Conservation (phyloP, 1,140 invertebrate species). For the Stenopsyche tienmushanensis region DNA sequence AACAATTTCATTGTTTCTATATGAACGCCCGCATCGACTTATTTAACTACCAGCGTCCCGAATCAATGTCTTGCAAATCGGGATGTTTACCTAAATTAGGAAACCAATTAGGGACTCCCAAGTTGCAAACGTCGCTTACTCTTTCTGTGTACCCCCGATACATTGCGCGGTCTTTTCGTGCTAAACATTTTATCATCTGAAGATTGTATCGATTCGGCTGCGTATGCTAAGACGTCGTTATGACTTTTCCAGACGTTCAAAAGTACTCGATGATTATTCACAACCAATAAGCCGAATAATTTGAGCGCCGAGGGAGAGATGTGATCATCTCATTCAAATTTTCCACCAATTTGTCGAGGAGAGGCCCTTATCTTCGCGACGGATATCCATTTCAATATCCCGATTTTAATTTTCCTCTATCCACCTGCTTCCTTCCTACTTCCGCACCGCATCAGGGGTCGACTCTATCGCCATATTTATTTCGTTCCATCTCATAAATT, state of each 20-base stretch:
- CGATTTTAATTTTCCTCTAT: conserved; percentile 36
- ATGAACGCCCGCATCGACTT: too few relatives aligned
- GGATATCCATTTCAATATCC: conserved; percentile 33
- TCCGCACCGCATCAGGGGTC: not conserved
- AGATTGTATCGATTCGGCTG: too few relatives aligned
- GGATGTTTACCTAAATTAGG: too few relatives aligned
- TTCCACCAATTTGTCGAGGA: conserved; percentile 28
- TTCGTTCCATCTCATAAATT: not conserved
- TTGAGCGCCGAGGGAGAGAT: conserved; percentile 6
- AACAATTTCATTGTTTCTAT: too few relatives aligned
- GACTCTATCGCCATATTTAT: conserved; percentile 10
- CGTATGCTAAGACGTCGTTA: not conserved
- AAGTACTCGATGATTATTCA: conserved; percentile 2
- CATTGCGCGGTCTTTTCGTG: too few relatives aligned
- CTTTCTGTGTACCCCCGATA: too few relatives aligned
- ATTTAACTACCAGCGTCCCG: too few relatives aligned
- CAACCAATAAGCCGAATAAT: conserved; percentile 14
- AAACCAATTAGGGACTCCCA: too few relatives aligned
- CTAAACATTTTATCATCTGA: too few relatives aligned
- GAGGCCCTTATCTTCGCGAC: conserved; percentile 18
- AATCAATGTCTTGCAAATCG: too few relatives aligned
- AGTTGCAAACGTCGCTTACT: too few relatives aligned
- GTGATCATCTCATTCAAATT: conserved; percentile 17
- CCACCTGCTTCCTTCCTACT: conserved; percentile 27
- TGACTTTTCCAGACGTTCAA: not conserved